Evolutionary conservation across 2,888 invertebrate species (phyloP), one percentile per base, ranked within the genome.

Genomic region (Athetis lepigone): DNA sequence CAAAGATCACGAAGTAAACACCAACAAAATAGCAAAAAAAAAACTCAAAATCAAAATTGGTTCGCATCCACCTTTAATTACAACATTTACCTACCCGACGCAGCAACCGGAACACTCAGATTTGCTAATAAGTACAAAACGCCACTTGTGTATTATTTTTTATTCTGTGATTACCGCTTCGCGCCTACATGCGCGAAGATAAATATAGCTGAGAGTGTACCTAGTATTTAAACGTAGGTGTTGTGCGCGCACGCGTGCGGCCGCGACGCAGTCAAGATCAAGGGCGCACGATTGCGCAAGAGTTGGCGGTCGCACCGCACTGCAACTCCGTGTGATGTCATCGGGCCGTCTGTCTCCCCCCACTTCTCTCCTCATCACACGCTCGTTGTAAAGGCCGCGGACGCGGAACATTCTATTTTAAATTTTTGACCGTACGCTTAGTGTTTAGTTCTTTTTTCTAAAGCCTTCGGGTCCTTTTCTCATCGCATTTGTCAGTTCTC

Each of bases 181-280:
- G 90, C 90, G 88, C 90, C 88, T 92, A 88, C 90, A 90, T 89
- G 90, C 92, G 89, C 90, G 81, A 83, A 87, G 90, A 91, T 93
- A 92, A 92, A 93, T 93, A 92, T 92, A 93, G 91, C 86, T 85
- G 85, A 84, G 88, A 83, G 80, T 88, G 82, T 88, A 83, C 77
- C 76, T 80, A 87, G 81, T 87, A 89, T 88, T 86, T 86, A 86
- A 85, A 86, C 85, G 87, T 89, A 85, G 85, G 86, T 85, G 87
- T 84, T 79, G 87, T 86, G 90, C 87, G 91, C 89, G 89, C 89
- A 91, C 92, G 93, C 92, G 92, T 91, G 88, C 90, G 90, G 87
- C 89, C 91, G 90, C 92, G 91, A 91, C 94, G 94, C 95, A 95
- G 95, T 95, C 95, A 95, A 95, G 95, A 95, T 95, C 95, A 95